Evolutionary conservation across 2,113 vertebrate genomes (phyloP).

Genomic region (Microcebus murinus): DNA sequence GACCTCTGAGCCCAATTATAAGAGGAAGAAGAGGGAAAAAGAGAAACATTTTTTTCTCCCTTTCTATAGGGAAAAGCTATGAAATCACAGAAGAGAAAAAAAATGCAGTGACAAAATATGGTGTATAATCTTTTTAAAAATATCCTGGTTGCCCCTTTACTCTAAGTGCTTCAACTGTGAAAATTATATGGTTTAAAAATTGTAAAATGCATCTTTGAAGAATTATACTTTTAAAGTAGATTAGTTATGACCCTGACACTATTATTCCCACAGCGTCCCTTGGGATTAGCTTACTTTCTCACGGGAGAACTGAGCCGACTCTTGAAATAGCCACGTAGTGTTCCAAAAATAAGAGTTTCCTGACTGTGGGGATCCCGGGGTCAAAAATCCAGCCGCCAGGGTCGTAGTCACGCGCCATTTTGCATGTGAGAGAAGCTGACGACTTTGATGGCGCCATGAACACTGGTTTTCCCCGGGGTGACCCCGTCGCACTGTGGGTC

Average conservation of each 20-base stretch:
- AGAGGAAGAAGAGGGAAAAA: background rate
- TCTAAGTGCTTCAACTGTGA: constrained; percentile 43
- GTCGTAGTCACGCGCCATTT: background rate
- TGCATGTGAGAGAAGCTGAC: background rate
- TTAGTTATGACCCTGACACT: background rate
- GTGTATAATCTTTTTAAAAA: constrained; percentile 48
- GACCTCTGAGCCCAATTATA: background rate
- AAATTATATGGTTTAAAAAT: constrained; percentile 51
- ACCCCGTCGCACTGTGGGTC: background rate
- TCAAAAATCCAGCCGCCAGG: background rate
- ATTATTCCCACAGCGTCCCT: constrained; percentile 11
- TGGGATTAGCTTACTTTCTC: constrained; percentile 35
- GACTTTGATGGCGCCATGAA: background rate
- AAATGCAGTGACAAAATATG: background rate
- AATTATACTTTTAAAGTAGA: constrained; percentile 62
- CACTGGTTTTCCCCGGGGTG: background rate
- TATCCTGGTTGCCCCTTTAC: background rate
- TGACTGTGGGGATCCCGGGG: background rate
- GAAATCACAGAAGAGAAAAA: constrained; percentile 14
- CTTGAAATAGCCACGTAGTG: background rate
- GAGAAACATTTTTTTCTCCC: constrained; percentile 11
- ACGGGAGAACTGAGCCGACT: background rate
- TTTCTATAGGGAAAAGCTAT: constrained; percentile 3
- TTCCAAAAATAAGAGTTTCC: constrained; percentile 32
- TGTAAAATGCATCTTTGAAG: constrained; percentile 42